A percentile compares a stretch with the other conserved stretches of the same genome.
Evolutionary conservation across 2,797 vertebrate genomes (phyloP).

Genomic region (Champsocephalus esox): DNA sequence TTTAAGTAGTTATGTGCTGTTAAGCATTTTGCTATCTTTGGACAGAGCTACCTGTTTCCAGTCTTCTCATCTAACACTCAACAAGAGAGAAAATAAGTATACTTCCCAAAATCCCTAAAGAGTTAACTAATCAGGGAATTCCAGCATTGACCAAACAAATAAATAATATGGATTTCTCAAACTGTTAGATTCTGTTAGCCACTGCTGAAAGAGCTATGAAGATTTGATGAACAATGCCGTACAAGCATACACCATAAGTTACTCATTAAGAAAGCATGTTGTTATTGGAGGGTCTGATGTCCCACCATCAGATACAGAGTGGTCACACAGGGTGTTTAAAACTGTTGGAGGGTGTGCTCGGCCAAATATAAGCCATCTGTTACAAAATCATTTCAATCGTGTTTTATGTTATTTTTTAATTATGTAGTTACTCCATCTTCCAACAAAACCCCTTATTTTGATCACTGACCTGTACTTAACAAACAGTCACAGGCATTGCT

Average conservation of each 20-base stretch:
- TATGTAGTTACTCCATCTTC: background rate
- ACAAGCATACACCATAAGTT: background rate
- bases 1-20: no score
- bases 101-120: background rate
- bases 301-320: background rate
- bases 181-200: background rate
- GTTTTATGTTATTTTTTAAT: background rate
- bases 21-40: no score
- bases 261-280: background rate
- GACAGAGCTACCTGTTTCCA: background rate
- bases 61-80: background rate
- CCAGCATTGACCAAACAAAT: background rate
- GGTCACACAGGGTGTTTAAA: background rate
- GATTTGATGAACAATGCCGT: background rate
- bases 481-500: background rate
- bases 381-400: constrained; percentile 1
- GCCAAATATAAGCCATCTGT: background rate
- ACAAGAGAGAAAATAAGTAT: background rate
- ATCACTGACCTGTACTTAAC: constrained; percentile 5
- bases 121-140: background rate
- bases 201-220: background rate
- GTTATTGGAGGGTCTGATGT: background rate
- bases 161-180: background rate
- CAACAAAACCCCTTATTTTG: constrained; percentile 17
- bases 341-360: background rate